Percentiles rank a stretch among this genome's conserved stretches.
phyloP scores from a whole-genome alignment of 2,888 invertebrate genomes.

The Griposia aprilina region DNA sequence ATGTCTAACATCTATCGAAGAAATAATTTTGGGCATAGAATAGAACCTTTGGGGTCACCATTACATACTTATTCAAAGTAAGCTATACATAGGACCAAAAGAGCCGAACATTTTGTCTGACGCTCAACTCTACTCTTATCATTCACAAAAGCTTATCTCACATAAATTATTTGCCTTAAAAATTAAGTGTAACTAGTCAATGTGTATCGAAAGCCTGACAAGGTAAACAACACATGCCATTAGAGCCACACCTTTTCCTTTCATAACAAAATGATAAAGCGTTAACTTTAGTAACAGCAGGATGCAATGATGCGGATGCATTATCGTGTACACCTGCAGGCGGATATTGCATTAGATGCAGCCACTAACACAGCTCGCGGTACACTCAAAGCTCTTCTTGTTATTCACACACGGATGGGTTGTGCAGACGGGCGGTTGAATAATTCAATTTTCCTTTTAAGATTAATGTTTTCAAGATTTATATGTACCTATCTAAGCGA shows the following conservation, averaged over 20 bases:
- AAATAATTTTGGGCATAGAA: not conserved
- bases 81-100: not conserved
- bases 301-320: conserved; percentile 78
- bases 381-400: conserved; percentile 76
- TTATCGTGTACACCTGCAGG: conserved; percentile 81
- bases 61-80: not conserved
- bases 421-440: conserved; percentile 70
- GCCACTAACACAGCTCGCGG: conserved; percentile 74
- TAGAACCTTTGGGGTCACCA: conserved; percentile 26
- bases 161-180: not conserved
- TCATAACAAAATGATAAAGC: conserved; percentile 61
- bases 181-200: not conserved
- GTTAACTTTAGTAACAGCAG: conserved; percentile 61
- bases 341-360: conserved; percentile 88
- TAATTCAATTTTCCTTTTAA: conserved; percentile 21
- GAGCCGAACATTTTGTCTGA: not conserved
- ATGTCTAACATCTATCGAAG: not conserved
- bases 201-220: conserved; percentile 44
- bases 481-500: not conserved
- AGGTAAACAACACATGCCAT: conserved; percentile 40
- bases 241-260: conserved; percentile 52
- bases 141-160: not conserved
- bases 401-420: conserved; percentile 67
- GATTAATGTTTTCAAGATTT: conserved; percentile 8
- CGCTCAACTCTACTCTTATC: not conserved